These are phyloP conservation scores for Eutrigla gurnardus DNA, from an alignment of 2,797 vertebrate genomes.

Conservation along the genomic window DNA sequence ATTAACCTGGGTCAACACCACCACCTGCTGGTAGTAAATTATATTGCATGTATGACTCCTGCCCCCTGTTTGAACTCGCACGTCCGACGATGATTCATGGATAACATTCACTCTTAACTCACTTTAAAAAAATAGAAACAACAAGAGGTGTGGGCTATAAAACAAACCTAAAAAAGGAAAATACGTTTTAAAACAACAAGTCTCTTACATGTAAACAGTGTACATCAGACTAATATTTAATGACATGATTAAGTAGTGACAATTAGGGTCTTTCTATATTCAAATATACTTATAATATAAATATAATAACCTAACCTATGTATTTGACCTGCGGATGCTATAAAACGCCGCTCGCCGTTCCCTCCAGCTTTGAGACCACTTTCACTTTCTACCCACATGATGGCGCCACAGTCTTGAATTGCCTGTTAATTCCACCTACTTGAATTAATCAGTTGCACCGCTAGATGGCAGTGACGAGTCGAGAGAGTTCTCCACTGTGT, in stretches of 20 bases:
- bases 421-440: background rate
- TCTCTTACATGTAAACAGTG: background rate
- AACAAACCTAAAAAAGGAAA: background rate
- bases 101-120: background rate
- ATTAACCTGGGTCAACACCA: background rate
- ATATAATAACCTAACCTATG: background rate
- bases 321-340: background rate
- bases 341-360: background rate
- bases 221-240: background rate
- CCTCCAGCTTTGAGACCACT: background rate
- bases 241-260: background rate
- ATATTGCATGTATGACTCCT: background rate
- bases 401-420: slow-evolving; percentile 34
- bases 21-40: slow-evolving; percentile 38
- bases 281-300: background rate
- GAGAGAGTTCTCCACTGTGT: background rate
- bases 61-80: slow-evolving; percentile 5
- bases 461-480: slow-evolving; percentile 37
- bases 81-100: background rate
- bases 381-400: slow-evolving; percentile 22
- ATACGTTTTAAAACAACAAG: background rate
- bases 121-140: background rate
- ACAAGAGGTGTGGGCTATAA: background rate
- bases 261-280: background rate
- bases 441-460: background rate